Evolutionary conservation across 2,888 invertebrate species (phyloP), one percentile per base, ranked within the genome.

Genomic region (Latheticus oryzae): DNA sequence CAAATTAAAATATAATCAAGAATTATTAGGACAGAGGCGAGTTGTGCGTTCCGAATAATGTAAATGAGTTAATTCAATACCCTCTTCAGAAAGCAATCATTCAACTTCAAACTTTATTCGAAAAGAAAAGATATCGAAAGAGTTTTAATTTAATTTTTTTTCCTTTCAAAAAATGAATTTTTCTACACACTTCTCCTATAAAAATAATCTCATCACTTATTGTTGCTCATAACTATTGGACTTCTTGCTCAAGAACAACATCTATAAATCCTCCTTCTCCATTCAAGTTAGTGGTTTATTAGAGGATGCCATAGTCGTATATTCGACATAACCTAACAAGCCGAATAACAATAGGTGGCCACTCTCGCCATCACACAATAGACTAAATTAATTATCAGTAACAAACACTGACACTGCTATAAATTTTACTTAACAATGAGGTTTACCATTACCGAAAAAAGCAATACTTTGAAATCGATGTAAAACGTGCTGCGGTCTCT

Each of bases 381-480:
- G 57, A 51, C 51, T 35, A 37, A 51, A 57, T 57, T 57, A 57
- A 57, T 57, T 57, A 57, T 57, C 57, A 51, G 51, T 57, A 51
- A 43, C 57, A 57, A 57, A 43, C 50, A 38, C 32, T 33, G 40
- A 51, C 42, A 37, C 43, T 43, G 51, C 45, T 51, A 57, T 57
- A 57, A 57, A 57, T 57, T 57, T 51, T 19, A 37, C 21, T 15
- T 21, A 50, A 57, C 57, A 57, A 57, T 57, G 51, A n/a, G 45
- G 43, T 51, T 45, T 43, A 57, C 33, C 19, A 43, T 42, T 51
- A 57, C 51, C 37, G 57, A 51, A 57, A 57, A 57, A 57, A n/a
- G n/a, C n/a, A n/a, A n/a, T n/a, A n/a, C n/a, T n/a, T n/a, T n/a
- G n/a, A n/a, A n/a, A n/a, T n/a, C n/a, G n/a, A n/a, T n/a, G n/a